Conservation (phyloP, 2,797 vertebrate species). For the Gorsachius magnificus region DNA sequence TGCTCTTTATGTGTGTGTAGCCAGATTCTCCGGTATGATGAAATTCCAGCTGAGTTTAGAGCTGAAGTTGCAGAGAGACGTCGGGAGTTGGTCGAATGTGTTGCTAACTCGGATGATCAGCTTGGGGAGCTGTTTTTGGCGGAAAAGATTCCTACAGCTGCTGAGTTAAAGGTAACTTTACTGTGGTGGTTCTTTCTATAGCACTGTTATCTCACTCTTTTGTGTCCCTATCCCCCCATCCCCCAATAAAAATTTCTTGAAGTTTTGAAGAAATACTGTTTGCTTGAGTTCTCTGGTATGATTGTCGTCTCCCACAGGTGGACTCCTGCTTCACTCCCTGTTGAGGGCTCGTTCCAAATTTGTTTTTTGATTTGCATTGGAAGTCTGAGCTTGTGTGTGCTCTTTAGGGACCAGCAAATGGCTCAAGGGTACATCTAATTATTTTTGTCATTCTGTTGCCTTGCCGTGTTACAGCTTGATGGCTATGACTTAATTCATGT, state of each 20-base stretch:
- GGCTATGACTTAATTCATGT: not conserved
- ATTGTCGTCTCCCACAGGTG: not conserved
- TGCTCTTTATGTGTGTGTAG: conserved; percentile 65
- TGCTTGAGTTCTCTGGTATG: not conserved
- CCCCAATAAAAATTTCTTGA: rapidly evolving
- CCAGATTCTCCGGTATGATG: conserved; percentile 80
- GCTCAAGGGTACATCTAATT: not conserved
- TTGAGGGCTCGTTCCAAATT: not conserved
- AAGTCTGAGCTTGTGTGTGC: not conserved
- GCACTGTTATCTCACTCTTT: rapidly evolving
- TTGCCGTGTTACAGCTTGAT: not conserved
- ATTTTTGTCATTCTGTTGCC: not conserved
- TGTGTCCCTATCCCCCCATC: not conserved
- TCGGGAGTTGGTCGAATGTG: conserved; percentile 92
- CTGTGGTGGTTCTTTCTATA: not conserved
- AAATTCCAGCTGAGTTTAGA: conserved; percentile 86
- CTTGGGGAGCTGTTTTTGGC: conserved; percentile 95
- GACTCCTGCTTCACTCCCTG: rapidly evolving
- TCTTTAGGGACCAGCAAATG: not conserved
- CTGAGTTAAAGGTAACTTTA: conserved; percentile 86
- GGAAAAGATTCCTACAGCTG: conserved; percentile 85
- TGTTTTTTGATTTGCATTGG: not conserved
- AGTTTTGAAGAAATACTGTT: not conserved
- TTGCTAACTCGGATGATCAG: conserved; percentile 89
- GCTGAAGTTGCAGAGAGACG: conserved; percentile 82